Percentiles rank a stretch among this genome's conserved stretches.
These are phyloP conservation scores for Lissocephala sabroskyi DNA, from an alignment of 2,888 invertebrate genomes.

Conservation along the genomic window DNA sequence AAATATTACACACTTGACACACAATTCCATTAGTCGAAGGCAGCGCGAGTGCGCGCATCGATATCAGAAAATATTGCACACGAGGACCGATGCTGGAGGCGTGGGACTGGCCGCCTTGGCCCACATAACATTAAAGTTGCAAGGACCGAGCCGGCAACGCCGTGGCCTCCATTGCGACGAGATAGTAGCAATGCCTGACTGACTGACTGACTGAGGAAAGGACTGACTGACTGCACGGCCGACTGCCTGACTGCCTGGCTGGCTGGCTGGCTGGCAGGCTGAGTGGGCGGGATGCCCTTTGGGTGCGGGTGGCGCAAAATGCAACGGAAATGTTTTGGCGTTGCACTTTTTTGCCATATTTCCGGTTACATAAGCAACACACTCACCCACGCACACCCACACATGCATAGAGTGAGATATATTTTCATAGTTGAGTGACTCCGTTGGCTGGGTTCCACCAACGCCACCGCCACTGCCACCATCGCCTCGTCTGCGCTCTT, in stretches of 20 bases:
- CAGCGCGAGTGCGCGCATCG: constrained; percentile 31
- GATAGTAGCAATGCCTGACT: too few species aligned
- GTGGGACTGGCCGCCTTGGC: constrained; percentile 29
- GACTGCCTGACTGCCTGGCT: not conserved
- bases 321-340: constrained; percentile 64
- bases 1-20: constrained; percentile 66
- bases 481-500: too few species aligned
- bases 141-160: constrained; percentile 9
- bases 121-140: constrained; percentile 63
- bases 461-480: too few species aligned
- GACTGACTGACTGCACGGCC: not conserved
- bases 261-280: not conserved
- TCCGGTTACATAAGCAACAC: constrained; percentile 60
- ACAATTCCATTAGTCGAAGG: constrained; percentile 60
- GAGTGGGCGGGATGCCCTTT: too few species aligned
- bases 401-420: constrained; percentile 35
- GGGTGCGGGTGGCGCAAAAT: constrained; percentile 27
- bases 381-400: too few species aligned
- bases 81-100: not conserved
- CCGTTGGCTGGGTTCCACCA: constrained; percentile 5
- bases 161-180: too few species aligned
- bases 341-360: constrained; percentile 62
- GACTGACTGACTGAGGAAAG: too few species aligned
- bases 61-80: constrained; percentile 50
- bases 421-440: constrained; percentile 60